phyloP scores from a whole-genome alignment of 2,797 vertebrate genomes.

The Smutsia gigantea region DNA sequence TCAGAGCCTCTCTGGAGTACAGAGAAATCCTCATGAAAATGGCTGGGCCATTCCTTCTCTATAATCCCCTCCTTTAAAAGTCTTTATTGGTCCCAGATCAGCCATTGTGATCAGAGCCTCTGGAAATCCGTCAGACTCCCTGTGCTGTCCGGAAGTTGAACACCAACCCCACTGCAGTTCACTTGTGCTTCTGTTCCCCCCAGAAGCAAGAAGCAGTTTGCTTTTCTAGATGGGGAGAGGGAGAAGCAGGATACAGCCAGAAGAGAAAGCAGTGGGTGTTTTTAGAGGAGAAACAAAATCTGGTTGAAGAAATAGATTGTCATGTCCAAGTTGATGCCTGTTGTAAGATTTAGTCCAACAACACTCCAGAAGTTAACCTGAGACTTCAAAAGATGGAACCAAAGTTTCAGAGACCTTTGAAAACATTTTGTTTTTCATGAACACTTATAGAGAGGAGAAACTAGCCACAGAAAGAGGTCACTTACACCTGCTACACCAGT shows the following conservation, averaged over 20 bases:
- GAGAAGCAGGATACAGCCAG: neutral
- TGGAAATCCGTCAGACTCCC: slow-evolving; percentile 36
- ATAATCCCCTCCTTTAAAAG: slow-evolving; percentile 55
- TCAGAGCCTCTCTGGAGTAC: neutral
- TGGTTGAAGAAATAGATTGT: neutral
- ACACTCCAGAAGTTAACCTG: neutral
- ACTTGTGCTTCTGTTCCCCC: neutral
- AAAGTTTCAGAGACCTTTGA: neutral
- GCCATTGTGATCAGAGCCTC: neutral
- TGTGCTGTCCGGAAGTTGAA: neutral
- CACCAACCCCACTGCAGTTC: neutral
- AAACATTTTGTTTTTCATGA: neutral
- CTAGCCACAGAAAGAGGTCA: neutral
- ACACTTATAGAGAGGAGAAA: neutral
- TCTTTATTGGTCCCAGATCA: slow-evolving; percentile 33
- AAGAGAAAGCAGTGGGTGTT: neutral
- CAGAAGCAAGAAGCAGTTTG: neutral
- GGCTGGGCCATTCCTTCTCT: slow-evolving; percentile 19
- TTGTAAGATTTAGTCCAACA: neutral
- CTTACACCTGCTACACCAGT: neutral
- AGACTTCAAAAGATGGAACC: neutral
- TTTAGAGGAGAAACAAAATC: neutral
- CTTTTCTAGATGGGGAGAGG: neutral
- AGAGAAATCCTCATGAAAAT: slow-evolving; percentile 51
- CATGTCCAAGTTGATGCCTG: neutral